Base-by-base conservation (phyloP, 2,888 invertebrate genomes). In the Ormyrus thymus region DNA sequence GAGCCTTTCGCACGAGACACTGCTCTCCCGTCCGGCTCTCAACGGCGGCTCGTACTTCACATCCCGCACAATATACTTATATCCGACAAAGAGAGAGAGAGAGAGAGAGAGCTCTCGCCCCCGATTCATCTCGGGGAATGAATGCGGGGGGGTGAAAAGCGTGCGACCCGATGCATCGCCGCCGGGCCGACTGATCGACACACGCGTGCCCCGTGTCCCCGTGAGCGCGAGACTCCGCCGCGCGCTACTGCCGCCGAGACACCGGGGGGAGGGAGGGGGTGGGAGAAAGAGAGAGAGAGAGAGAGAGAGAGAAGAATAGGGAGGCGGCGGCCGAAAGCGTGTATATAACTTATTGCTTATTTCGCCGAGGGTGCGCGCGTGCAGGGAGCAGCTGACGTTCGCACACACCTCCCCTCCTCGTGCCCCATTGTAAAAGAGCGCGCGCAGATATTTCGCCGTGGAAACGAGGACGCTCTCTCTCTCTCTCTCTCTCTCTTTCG, bases 271-370 rank as follows among this genome's bases (percentile, higher is more conserved):
- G 45, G 64, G 51, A 78, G 82, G 76, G 84, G 78, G 82, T 59
- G 66, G 76, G 81, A 81, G 82, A 80, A 83, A 83, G 79, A 82
- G 82, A 75, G 75, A 78, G 82, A 79, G 82, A 81, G 62, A 50
- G 84, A 82, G 84, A 82, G 84, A 84, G 82, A 84, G 84, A 82
- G 75, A 46, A 29, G 29, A 70, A 59, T 50, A 45, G 73, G 61
- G 61, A 48, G 10, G 48, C 29, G 56, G 43, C 11, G 62, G 15
- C 29, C 61, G 76, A 69, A 69, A 62, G 78, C 73, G 68, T 68
- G 53, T 55, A 83, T 86, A 86, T 89, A 87, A 88, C 87, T 89
- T 89, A 89, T 89, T 88, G 86, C 88, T 88, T 88, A 86, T 89
- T 87, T 87, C 85, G 84, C 85, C 81, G 74, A 79, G 75, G 85